phyloP scores from a whole-genome alignment of 2,888 invertebrate species.

The Eupithecia pulchellata region DNA sequence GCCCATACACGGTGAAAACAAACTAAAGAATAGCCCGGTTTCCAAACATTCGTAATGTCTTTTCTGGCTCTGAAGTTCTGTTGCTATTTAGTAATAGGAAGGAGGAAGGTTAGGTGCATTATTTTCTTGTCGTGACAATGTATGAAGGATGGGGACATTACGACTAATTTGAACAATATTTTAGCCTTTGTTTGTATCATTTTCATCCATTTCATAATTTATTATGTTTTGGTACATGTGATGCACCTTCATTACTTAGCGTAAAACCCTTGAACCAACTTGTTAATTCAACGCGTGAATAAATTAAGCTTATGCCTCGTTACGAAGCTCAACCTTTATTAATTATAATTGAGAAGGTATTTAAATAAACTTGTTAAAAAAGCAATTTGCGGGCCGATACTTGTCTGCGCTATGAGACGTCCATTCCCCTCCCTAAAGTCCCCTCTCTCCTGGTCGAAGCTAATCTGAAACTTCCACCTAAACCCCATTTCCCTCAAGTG shows the following conservation, averaged over 20 bases:
- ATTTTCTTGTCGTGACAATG: slow-evolving; percentile 3
- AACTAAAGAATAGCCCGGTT: neutral
- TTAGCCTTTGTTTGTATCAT: neutral
- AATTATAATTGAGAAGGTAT: slow-evolving; percentile 51
- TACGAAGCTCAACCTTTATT: slow-evolving; percentile 37
- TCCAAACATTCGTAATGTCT: too few relatives aligned
- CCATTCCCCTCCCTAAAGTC: slow-evolving; percentile 53
- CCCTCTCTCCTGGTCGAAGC: slow-evolving; percentile 45
- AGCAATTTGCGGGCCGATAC: slow-evolving; percentile 57
- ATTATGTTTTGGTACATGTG: neutral
- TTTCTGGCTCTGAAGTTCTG: too few relatives aligned
- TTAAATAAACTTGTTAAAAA: slow-evolving; percentile 58
- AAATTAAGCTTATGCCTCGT: slow-evolving; percentile 55
- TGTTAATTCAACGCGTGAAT: slow-evolving; percentile 18
- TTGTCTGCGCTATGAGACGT: slow-evolving; percentile 52
- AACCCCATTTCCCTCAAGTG: slow-evolving; percentile 65
- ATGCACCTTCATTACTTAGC: neutral
- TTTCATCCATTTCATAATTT: neutral
- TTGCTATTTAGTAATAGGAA: neutral
- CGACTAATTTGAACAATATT: neutral
- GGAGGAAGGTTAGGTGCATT: neutral
- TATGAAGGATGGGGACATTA: neutral
- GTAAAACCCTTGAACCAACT: neutral
- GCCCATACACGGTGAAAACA: neutral
- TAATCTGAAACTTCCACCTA: slow-evolving; percentile 57